These are phyloP conservation scores for Zonitis immaculata DNA, from an alignment of 2,888 invertebrate species.

Conservation along the genomic window DNA sequence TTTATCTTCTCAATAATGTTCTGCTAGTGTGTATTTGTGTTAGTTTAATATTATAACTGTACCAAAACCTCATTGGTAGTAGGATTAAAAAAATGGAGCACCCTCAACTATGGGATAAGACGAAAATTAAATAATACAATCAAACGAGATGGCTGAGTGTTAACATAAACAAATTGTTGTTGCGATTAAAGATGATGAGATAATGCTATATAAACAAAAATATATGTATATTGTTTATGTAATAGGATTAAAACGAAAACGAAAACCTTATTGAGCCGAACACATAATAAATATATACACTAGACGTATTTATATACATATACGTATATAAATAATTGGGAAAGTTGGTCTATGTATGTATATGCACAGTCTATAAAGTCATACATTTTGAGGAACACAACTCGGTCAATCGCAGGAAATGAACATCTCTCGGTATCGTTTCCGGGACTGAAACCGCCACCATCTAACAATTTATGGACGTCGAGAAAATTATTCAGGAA, in stretches of 20 bases:
- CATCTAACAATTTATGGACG: slow-evolving; percentile 16
- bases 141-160: background rate
- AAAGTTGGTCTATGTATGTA: background rate
- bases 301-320: background rate
- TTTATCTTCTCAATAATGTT: too few relatives aligned
- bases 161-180: background rate
- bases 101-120: too few relatives aligned
- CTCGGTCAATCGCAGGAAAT: slow-evolving; percentile 26
- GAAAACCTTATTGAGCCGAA: too few relatives aligned
- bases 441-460: slow-evolving; percentile 16
- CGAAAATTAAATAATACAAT: background rate
- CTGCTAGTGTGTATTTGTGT: too few relatives aligned
- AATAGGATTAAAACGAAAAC: too few relatives aligned
- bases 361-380: background rate
- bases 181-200: background rate
- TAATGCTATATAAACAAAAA: background rate
- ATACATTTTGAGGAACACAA: slow-evolving; percentile 8
- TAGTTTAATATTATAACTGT: too few relatives aligned
- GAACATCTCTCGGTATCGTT: slow-evolving; percentile 21
- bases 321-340: background rate
- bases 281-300: too few relatives aligned
- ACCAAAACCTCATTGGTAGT: too few relatives aligned
- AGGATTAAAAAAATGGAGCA: too few relatives aligned
- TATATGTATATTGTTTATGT: too few relatives aligned
- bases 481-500: background rate